Percentiles rank a stretch among this genome's conserved stretches.
Conservation (phyloP, 2,888 invertebrate genomes). For the Ophion ventricosus region DNA sequence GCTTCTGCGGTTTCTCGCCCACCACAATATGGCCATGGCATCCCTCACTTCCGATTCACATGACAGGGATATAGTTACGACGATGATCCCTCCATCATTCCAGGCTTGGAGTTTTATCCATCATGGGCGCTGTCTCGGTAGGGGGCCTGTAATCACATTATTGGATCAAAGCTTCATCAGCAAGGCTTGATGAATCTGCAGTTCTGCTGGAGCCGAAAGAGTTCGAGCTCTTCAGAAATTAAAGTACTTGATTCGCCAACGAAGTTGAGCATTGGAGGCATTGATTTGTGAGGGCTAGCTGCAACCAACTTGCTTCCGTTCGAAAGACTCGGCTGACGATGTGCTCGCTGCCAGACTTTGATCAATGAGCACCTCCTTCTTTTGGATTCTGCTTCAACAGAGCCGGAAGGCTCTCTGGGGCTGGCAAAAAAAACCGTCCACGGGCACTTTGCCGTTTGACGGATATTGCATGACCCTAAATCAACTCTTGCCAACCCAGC, state of each 20-base stretch:
- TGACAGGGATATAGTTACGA: slow-evolving; percentile 1
- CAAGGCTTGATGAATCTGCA: not conserved
- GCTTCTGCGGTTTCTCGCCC: slow-evolving; percentile 4
- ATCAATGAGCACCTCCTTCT: too few species aligned
- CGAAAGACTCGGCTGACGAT: too few species aligned
- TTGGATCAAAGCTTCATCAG: slow-evolving; percentile 19
- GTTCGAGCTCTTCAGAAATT: too few species aligned
- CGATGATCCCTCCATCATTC: slow-evolving; percentile 15
- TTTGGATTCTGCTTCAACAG: not conserved
- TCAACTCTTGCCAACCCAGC: slow-evolving; percentile 58
- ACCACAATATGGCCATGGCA: slow-evolving; percentile 4
- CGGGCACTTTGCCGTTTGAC: slow-evolving; percentile 58
- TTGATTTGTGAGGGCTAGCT: too few species aligned
- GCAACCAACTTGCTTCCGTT: too few species aligned
- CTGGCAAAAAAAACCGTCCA: slow-evolving; percentile 9
- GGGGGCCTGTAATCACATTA: slow-evolving; percentile 16
- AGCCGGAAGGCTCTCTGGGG: not conserved
- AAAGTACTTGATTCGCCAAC: too few species aligned
- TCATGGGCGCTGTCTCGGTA: not conserved
- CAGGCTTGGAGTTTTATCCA: not conserved
- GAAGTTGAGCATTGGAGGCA: too few species aligned
- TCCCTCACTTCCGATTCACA: slow-evolving; percentile 23
- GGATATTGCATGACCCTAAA: slow-evolving; percentile 68
- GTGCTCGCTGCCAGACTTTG: too few species aligned
- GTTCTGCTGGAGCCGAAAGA: not conserved